These are phyloP conservation scores for Macaca fascicularis DNA, from an alignment of 2,113 vertebrate species.

Conservation along the genomic window T2T-MFA8v1.1 NC_088389.1:60163501-60164000, in stretches of 20 bases:
- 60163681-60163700: neutral
- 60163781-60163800: neutral
- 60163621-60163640: slow-evolving; percentile 20
- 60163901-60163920: neutral
- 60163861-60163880: neutral
- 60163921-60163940: neutral
- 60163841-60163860: neutral
- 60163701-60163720: neutral
- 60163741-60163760: neutral
- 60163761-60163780: neutral
- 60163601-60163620: neutral
- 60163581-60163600: neutral
- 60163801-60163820: neutral
- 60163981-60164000: slow-evolving; percentile 39
- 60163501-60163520: neutral
- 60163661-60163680: neutral
- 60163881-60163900: slow-evolving; percentile 18
- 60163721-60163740: neutral
- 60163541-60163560: neutral
- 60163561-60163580: neutral
- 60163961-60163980: neutral
- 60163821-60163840: neutral
- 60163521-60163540: neutral
- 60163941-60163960: neutral
- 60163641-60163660: neutral